A percentile compares a stretch with the other conserved stretches of the same genome.
These are phyloP conservation scores for Arbacia lixula DNA, from an alignment of 53 echinoderm and acorn worm genomes.

Conservation along the genomic window DNA sequence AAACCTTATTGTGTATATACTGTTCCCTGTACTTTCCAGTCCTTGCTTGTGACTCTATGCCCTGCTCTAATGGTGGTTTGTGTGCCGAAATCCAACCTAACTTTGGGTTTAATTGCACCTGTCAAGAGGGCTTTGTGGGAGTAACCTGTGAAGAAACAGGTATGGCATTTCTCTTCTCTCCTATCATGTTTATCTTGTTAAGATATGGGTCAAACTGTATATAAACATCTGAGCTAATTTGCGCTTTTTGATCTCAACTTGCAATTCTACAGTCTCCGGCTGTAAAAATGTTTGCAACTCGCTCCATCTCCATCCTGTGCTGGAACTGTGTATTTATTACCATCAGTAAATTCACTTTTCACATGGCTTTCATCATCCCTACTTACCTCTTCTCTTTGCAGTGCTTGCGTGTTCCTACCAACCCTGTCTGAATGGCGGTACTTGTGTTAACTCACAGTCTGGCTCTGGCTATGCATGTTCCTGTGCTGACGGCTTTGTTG, in stretches of 20 bases:
- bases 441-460: neutral
- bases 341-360: no score
- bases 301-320: no score
- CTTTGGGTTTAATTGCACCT: conserved; percentile 29
- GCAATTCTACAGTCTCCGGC: no score
- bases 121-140: conserved; percentile 22
- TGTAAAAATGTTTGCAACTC: no score
- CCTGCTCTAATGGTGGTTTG: conserved; percentile 10
- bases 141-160: conserved; percentile 15
- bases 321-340: no score
- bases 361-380: neutral
- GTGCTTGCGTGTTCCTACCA: conserved; percentile 15
- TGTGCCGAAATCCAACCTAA: neutral
- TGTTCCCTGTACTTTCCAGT: no score
- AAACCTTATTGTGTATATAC: no score
- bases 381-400: conserved; percentile 2
- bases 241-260: no score
- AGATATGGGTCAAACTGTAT: no score
- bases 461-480: conserved; percentile 28
- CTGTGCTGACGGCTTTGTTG: conserved; percentile 22
- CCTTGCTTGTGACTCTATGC: neutral
- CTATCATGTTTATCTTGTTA: no score
- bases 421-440: conserved; percentile 22
- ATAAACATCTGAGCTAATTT: no score
- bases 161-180: no score